Percentiles rank a stretch among this genome's conserved stretches.
Evolutionary conservation across 2,888 invertebrate species (phyloP).

Genomic region (Margaritifera margaritifera): DNA sequence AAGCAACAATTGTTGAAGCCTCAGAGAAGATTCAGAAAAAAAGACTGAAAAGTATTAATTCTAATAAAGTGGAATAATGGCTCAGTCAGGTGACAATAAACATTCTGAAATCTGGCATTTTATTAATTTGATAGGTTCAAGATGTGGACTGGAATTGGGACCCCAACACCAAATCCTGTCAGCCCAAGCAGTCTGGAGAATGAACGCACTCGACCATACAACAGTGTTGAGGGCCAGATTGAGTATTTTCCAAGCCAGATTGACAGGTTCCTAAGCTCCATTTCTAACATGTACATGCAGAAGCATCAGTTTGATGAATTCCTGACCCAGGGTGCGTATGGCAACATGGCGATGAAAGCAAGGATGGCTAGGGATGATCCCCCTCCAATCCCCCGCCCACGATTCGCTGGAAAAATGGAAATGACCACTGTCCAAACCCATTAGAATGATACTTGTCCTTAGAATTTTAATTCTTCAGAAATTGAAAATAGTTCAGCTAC

Average conservation of each 20-base stretch:
- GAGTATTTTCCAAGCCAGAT: slow-evolving; percentile 70
- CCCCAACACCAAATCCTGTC: slow-evolving; percentile 24
- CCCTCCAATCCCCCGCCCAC: neutral
- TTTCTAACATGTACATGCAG: slow-evolving; percentile 70
- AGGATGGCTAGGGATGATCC: slow-evolving; percentile 6
- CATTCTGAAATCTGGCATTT: neutral
- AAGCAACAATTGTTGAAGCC: too few species aligned
- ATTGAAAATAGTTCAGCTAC: too few species aligned
- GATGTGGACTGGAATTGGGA: slow-evolving; percentile 56
- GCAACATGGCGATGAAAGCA: slow-evolving; percentile 37
- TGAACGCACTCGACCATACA: slow-evolving; percentile 24
- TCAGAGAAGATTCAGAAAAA: too few species aligned
- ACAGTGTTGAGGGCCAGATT: slow-evolving; percentile 42
- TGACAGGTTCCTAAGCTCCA: slow-evolving; percentile 67
- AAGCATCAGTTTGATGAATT: slow-evolving; percentile 52
- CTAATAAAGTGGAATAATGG: slow-evolving; percentile 1
- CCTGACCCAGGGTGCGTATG: slow-evolving; percentile 27
- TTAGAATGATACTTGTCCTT: too few species aligned
- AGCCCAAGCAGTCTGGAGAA: slow-evolving; percentile 36
- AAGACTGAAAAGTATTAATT: too few species aligned
- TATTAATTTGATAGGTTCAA: slow-evolving; percentile 42
- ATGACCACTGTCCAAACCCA: too few species aligned
- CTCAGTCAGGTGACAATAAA: neutral
- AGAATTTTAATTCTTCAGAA: too few species aligned
- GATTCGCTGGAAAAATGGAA: too few species aligned